Evolutionary conservation across 2,113 vertebrate genomes (phyloP).

Genomic region (Odocoileus hemionus): DNA sequence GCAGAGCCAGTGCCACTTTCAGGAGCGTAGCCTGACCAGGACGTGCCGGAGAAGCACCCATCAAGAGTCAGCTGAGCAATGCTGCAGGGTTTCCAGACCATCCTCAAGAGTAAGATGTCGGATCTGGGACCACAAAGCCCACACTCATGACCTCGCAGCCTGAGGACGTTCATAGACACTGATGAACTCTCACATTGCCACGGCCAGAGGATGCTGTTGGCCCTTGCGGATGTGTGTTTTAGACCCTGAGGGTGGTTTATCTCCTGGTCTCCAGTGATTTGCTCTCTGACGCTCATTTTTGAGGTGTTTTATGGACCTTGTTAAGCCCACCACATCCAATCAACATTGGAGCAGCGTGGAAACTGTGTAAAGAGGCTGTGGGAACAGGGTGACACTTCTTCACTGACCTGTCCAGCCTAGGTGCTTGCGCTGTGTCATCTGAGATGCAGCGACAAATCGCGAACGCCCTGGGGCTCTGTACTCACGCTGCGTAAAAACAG

Average conservation of each 20-base stretch:
- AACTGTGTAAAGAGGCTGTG: too few relatives aligned
- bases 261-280: background rate
- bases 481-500: background rate
- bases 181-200: background rate
- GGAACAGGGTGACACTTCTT: background rate
- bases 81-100: background rate
- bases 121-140: background rate
- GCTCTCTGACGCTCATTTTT: background rate
- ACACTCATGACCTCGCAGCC: too few relatives aligned
- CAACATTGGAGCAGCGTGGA: background rate
- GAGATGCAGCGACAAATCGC: background rate
- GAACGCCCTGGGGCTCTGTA: background rate
- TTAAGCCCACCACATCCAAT: background rate
- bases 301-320: background rate
- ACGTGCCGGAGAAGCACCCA: background rate
- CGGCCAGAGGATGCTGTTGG: background rate
- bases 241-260: background rate
- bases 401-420: fast-evolving
- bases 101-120: fast-evolving
- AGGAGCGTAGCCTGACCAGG: background rate
- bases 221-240: fast-evolving
- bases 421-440: too few relatives aligned
- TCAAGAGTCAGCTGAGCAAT: background rate
- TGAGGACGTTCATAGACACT: background rate
- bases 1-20: background rate